These are phyloP conservation scores for Melanotaenia maccullochi DNA, from an alignment of 2,797 vertebrate species.

Conservation along the genomic window DNA sequence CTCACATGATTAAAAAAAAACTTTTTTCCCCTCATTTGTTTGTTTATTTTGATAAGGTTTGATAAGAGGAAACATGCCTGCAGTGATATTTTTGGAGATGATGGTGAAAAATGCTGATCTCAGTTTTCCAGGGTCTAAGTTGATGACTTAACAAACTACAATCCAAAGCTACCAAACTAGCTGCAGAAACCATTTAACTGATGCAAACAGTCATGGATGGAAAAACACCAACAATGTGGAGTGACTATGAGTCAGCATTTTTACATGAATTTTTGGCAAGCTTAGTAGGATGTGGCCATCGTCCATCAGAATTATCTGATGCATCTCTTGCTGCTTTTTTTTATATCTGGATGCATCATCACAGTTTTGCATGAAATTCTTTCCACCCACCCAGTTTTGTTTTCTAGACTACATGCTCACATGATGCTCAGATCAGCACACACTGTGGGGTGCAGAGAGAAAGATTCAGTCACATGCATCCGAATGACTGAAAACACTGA, in stretches of 20 bases:
- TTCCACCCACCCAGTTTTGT: neutral
- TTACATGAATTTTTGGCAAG: constrained; percentile 16
- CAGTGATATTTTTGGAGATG: neutral
- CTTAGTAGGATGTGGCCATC: constrained; percentile 4
- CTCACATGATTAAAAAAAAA: neutral
- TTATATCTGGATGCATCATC: constrained; percentile 28
- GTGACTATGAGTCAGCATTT: constrained; percentile 56
- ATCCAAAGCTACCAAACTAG: neutral
- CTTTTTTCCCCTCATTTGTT: too few species aligned
- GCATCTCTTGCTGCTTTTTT: constrained; percentile 25
- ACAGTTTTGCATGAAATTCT: constrained; percentile 1
- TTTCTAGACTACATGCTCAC: constrained; percentile 14
- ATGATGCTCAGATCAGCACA: neutral
- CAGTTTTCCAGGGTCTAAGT: neutral
- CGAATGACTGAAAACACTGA: neutral
- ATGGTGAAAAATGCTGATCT: neutral
- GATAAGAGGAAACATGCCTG: neutral
- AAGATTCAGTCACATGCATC: neutral
- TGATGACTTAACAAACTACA: constrained; percentile 1
- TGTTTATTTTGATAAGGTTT: neutral
- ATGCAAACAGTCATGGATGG: neutral
- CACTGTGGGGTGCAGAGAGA: neutral
- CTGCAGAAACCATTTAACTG: neutral
- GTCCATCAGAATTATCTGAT: neutral
- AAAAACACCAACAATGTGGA: constrained; percentile 20